Percentiles rank a stretch among this genome's conserved stretches.
These are phyloP conservation scores for Scomber japonicus DNA, from an alignment of 2,113 vertebrate species.

Conservation along the genomic window DNA sequence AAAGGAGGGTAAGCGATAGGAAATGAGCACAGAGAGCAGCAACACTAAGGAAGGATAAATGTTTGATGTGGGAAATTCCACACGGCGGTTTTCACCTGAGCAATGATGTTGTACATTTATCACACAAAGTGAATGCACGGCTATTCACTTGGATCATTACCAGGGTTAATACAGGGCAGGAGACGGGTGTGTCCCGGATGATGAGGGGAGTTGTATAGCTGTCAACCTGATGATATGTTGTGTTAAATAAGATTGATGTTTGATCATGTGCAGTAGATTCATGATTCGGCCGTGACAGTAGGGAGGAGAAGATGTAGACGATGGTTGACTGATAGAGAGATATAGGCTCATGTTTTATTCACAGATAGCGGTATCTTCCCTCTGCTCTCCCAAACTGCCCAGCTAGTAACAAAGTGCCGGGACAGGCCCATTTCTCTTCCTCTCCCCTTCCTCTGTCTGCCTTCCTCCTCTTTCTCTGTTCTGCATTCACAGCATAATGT, in stretches of 20 bases:
- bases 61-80: constrained; percentile 83
- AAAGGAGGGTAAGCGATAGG: constrained; percentile 69
- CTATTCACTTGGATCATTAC: constrained; percentile 76
- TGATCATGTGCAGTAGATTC: constrained; percentile 65
- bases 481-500: constrained; percentile 82
- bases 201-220: constrained; percentile 65
- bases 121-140: constrained; percentile 73
- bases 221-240: constrained; percentile 78
- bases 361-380: constrained; percentile 75
- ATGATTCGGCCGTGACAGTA: constrained; percentile 66
- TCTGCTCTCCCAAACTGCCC: constrained; percentile 77
- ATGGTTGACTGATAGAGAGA: constrained; percentile 80
- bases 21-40: constrained; percentile 63
- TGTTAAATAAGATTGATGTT: constrained; percentile 80
- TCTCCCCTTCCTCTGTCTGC: constrained; percentile 57
- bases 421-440: constrained; percentile 82
- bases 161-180: constrained; percentile 74
- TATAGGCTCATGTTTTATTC: constrained; percentile 84
- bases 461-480: constrained; percentile 67
- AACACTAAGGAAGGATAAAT: constrained; percentile 76
- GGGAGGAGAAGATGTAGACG: constrained; percentile 71
- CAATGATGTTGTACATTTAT: constrained; percentile 78
- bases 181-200: constrained; percentile 68
- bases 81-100: constrained; percentile 74
- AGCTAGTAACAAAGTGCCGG: constrained; percentile 77